Evolutionary conservation across 2,113 vertebrate species (phyloP), one percentile per base, ranked within the genome.

Genomic region (Micromys minutus): DNA sequence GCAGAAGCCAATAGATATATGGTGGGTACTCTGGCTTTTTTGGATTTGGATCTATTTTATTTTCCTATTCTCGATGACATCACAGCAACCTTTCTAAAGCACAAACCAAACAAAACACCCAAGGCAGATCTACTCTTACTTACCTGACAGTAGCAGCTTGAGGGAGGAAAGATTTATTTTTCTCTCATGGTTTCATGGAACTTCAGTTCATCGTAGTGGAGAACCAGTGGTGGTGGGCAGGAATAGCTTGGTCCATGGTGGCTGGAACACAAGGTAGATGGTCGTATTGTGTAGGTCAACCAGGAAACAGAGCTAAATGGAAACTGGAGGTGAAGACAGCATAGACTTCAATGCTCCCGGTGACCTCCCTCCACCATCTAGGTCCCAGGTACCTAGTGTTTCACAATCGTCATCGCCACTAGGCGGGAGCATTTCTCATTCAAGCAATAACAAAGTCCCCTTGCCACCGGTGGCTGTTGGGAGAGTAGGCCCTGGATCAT

Each of bases 1-100:
- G 57, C 34, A 92, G 84, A 86, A 74, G 57, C 22, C 52, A 96
- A 86, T 52, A 6, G 47, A 86, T 95, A 67, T 94, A 74, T 34
- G 79, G 71, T 31, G 59, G 47, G 22, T 84, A 87, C 77, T 47
- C 45, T 77, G 69, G 63, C 61, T 91, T 87, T 91, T 90, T n/a
- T 57, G 34, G 26, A 65, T 80, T 95, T 17, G 47, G 50, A 45
- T 61, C 36, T 52, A 86, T 29, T 11, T 81, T 50, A 86, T 39
- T 39, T 55, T 24, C 52, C 61, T 57, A 21, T 81, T 57, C 22
- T 74, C 5, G 16, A 13, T 81, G n/a, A 57, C 21, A 61, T 5
- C 29, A 80, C 16, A 36, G 29, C 39, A 39, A 47, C 39, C 12
- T 79, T 91, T 91, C 63, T 94, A 52, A 80, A 95, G 39, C 9